Base-by-base conservation (phyloP, 2,797 vertebrate species). In the Ambastaia sidthimunki region DNA sequence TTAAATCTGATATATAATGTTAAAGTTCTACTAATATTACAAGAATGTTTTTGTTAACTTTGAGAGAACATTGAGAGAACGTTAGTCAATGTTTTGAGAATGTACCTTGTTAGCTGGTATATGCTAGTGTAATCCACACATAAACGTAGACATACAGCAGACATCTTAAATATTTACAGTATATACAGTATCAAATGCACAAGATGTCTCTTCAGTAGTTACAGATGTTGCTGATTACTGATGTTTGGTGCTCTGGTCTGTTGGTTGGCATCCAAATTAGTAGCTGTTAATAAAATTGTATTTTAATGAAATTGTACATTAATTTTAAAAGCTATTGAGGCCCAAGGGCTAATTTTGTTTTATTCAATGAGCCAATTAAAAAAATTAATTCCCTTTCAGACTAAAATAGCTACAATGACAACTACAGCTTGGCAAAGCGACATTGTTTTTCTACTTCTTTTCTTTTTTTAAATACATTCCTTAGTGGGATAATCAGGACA, bases 401-500 rank as follows among this genome's bases (percentile, higher is more conserved):
- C 5, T 48, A 65, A 9, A 25, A 55, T 66, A 16, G 25, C 54
- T 31, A 76, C 37, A 63, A 13, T 60, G 19, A 69, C 28, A 77
- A 77, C 57, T 28, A 66, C 13, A 41, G 15, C 31, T 47, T 57
- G 34, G 50, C 55, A 62, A 31, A 50, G 25, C 55, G 59, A 34
- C 21, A 59, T 57, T 12, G 31, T 76, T 76, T 21, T 37, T 37
- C 4, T 37, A 37, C 63, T 34, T 34, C 60, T 34, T 54, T 23
- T 13, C 10, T 44, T 25, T 69, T 59, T 23, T 55, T 60, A 3
- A 54, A 54, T 1, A 18, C 13, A 52, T 37, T 82, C 82, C 86
- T 81, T 80, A 60, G 55, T 70, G 85, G 84, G 57, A 70, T 21
- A 23, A 85, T 63, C 62, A 84, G 18, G 28, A 69, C 81, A 60